Evolutionary conservation across 2,888 invertebrate species (phyloP), one percentile per base, ranked within the genome.

Genomic region (Scaptomyza parva): DNA sequence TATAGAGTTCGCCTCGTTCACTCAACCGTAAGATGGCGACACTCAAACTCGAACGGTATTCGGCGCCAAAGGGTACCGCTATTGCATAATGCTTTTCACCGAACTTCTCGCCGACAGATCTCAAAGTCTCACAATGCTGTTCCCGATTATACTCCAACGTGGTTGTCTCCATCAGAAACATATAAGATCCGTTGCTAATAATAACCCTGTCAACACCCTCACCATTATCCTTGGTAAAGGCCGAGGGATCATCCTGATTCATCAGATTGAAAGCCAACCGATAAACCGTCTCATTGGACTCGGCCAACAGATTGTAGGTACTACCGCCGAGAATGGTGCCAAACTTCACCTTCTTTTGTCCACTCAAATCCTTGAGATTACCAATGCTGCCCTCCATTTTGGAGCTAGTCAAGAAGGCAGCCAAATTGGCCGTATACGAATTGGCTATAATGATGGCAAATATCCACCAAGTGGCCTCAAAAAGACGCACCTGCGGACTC

Each of bases 121-220:
- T 95, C 71, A 98, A 93, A 63, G n/a, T n/a, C n/a, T 95, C 94
- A 90, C 98, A 98, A 88, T 96, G 93, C 77, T 95, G 93, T 90
- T 96, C 95, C 64, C 95, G 95, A 80, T 95, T 95, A 92, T 98
- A 99, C 92, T 99, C 98, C 75, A 99, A 95, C 18, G 96, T 95
- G 0, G 98, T 96, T 24, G 98, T 98, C 92, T 99, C 99, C 97
- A 99, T 98, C 70, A 99, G 94, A 90, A 97, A 99, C 37, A 98
- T 99, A 90, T 97, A 99, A 69, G 93, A 94, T 5, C 95, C 95
- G 82, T 94, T 94, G 54, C 94, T 95, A 87, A 93, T 94, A 22
- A 93, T 83, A 0, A 98, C 98, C 24, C 96, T 93, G 14, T 96
- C 95, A 2, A 96, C 96, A 0, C 98, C 99, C 85, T 97, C 97